These are phyloP conservation scores for Apaloderma vittatum DNA, from an alignment of 2,113 vertebrate genomes.

Conservation along the genomic window DNA sequence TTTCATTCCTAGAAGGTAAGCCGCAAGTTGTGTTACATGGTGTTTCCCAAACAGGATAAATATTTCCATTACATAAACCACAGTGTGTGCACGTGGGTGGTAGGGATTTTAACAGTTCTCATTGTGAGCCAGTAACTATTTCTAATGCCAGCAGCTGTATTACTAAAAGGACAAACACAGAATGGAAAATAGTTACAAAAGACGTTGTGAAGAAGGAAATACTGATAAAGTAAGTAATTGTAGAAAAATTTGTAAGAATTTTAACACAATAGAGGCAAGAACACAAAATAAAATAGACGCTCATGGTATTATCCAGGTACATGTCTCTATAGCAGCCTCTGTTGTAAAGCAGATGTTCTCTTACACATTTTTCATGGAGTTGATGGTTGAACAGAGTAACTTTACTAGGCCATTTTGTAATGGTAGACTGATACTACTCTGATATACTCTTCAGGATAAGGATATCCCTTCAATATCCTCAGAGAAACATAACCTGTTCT, in stretches of 20 bases:
- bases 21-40: neutral
- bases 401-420: neutral
- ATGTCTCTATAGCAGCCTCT: neutral
- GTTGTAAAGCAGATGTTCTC: neutral
- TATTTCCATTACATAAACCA: conserved; percentile 32
- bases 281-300: neutral
- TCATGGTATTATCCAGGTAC: neutral
- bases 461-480: neutral
- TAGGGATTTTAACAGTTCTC: neutral
- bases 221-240: neutral
- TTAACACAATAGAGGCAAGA: neutral
- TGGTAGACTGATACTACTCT: neutral
- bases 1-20: neutral
- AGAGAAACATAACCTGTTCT: neutral
- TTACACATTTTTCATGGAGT: neutral
- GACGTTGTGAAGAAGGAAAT: neutral
- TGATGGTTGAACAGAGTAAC: neutral
- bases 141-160: neutral
- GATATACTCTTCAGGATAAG: neutral
- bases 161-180: neutral
- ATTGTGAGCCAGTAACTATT: neutral
- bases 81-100: neutral
- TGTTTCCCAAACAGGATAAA: neutral
- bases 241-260: neutral
- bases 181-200: conserved; percentile 8